Conservation (phyloP, 2,797 vertebrate species). For the Artibeus jamaicensis region DNA sequence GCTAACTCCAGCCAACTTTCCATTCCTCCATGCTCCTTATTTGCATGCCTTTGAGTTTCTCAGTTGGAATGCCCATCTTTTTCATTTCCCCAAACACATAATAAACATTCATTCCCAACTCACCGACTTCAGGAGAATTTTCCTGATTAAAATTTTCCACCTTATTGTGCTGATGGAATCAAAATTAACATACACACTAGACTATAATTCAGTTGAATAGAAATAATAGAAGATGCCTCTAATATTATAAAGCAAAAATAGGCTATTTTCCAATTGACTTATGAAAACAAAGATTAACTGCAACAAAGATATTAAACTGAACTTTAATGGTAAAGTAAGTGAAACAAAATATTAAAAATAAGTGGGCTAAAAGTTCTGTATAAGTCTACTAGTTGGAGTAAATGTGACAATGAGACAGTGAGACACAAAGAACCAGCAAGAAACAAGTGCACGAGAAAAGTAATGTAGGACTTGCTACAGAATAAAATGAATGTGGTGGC, state of each 20-base stretch:
- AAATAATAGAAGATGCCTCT: background rate
- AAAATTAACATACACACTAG: background rate
- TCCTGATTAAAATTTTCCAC: slow-evolving; percentile 1
- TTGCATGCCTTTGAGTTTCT: slow-evolving; percentile 4
- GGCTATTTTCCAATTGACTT: background rate
- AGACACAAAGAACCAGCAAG: background rate
- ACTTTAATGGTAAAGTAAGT: background rate
- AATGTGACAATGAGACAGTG: background rate
- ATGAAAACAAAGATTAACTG: background rate
- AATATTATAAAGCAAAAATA: background rate
- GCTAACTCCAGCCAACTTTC: slow-evolving; percentile 72
- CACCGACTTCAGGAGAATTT: background rate
- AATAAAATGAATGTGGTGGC: background rate
- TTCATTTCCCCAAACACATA: background rate
- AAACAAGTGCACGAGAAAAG: background rate
- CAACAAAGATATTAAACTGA: background rate
- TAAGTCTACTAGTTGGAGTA: background rate
- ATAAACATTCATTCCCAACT: background rate
- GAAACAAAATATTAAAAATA: background rate
- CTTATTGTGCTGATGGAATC: background rate
- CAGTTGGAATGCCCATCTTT: background rate
- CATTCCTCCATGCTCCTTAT: slow-evolving; percentile 24
- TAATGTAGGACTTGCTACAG: background rate
- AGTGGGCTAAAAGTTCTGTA: background rate
- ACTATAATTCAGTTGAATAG: background rate